Percentiles rank a stretch among this genome's conserved stretches.
Conservation (phyloP, 2,113 vertebrate species). For the Carassius gibelio region DNA sequence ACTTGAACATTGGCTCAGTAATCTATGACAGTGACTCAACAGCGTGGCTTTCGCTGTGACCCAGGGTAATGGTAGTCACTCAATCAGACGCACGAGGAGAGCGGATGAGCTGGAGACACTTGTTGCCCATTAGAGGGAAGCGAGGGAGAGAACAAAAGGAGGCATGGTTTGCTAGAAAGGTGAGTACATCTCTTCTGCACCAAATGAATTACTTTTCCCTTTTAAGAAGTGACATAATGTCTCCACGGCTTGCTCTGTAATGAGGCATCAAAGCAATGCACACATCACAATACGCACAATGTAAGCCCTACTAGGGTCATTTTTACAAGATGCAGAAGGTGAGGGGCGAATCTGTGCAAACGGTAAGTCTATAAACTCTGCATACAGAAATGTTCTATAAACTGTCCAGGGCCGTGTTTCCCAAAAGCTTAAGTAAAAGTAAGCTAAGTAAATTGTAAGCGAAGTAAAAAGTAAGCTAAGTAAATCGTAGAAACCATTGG, state of each 20-base stretch:
- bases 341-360: not conserved
- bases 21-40: not conserved
- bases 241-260: not conserved
- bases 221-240: not conserved
- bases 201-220: not conserved
- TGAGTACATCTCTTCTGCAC: not conserved
- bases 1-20: not conserved
- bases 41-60: not conserved
- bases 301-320: not conserved
- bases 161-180: not conserved
- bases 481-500: too few relatives aligned
- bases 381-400: not conserved
- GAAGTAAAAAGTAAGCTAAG: too few relatives aligned
- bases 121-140: not conserved
- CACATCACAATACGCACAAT: not conserved
- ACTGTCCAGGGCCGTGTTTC: not conserved
- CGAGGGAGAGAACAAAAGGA: conserved; percentile 6
- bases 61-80: not conserved
- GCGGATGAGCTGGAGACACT: conserved; percentile 10
- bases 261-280: not conserved
- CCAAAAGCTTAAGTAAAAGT: too few relatives aligned
- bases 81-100: not conserved
- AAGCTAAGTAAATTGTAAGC: too few relatives aligned
- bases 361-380: not conserved
- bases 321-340: not conserved